A percentile compares a stretch with the other conserved stretches of the same genome.
These are phyloP conservation scores for Sebastes cheni DNA, from an alignment of 2,797 vertebrate species.

Conservation along the genomic window DNA sequence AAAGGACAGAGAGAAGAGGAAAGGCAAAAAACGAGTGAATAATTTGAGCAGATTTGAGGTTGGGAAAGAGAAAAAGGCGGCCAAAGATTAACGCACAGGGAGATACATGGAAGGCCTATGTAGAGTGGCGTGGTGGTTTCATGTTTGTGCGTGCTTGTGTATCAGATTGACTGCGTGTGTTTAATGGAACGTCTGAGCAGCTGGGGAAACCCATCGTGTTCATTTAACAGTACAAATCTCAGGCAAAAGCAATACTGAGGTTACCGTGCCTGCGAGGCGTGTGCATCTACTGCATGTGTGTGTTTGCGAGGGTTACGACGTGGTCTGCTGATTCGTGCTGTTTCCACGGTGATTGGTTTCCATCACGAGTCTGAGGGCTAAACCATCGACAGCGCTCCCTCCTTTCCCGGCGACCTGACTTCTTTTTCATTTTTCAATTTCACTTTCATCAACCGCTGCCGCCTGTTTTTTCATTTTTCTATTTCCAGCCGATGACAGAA, in stretches of 20 bases:
- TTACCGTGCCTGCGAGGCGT: conserved; percentile 3
- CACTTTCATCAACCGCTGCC: conserved; percentile 74
- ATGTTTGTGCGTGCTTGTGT: conserved; percentile 60
- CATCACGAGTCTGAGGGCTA: conserved; percentile 65
- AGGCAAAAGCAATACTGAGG: conserved; percentile 60
- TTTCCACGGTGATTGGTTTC: conserved; percentile 82
- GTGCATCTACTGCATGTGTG: conserved; percentile 21
- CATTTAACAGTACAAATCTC: conserved; percentile 70
- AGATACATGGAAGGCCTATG: conserved; percentile 43
- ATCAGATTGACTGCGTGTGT: conserved; percentile 69
- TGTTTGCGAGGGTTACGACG: conserved; percentile 40
- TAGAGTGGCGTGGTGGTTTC: conserved; percentile 40
- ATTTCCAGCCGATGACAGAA: conserved; percentile 75
- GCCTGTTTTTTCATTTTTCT: conserved; percentile 74
- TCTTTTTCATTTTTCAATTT: conserved; percentile 82
- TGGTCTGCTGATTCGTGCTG: conserved; percentile 72
- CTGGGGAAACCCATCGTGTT: conserved; percentile 75
- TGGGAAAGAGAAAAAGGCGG: conserved; percentile 46
- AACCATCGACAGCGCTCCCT: conserved; percentile 71
- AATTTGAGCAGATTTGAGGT: conserved; percentile 58
- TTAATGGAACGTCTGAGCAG: conserved; percentile 72
- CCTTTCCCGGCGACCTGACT: conserved; percentile 53
- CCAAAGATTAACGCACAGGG: conserved; percentile 36
- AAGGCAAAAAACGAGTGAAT: conserved; percentile 36
- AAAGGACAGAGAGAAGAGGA: conserved; percentile 1